Conservation (phyloP, 2,113 vertebrate genomes). For the Polypterus bichir region DNA sequence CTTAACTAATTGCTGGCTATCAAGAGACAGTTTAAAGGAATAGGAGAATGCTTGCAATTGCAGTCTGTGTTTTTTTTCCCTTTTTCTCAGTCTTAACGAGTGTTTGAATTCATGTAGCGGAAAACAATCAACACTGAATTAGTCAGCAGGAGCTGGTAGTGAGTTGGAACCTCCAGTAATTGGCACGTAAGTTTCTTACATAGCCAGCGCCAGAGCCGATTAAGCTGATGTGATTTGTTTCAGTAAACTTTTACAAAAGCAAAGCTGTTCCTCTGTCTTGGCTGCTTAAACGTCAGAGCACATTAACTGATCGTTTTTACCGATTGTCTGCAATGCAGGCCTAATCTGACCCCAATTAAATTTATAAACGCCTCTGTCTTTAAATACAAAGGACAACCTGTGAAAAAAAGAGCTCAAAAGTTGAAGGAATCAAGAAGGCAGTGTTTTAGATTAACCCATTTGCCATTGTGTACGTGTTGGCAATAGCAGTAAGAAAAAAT, state of each 20-base stretch:
- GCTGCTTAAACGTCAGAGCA: slow-evolving; percentile 36
- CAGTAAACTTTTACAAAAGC: slow-evolving; percentile 70
- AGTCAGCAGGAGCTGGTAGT: slow-evolving; percentile 82
- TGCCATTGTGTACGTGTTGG: neutral
- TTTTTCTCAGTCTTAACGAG: slow-evolving; percentile 63
- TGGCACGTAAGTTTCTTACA: slow-evolving; percentile 71
- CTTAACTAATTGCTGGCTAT: slow-evolving; percentile 95
- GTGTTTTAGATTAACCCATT: neutral
- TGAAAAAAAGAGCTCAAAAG: slow-evolving; percentile 12
- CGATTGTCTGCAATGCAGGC: slow-evolving; percentile 22
- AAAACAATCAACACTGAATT: slow-evolving; percentile 87
- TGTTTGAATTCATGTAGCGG: slow-evolving; percentile 69
- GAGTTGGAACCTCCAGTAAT: slow-evolving; percentile 85
- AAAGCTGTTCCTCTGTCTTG: slow-evolving; percentile 36
- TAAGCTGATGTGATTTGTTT: slow-evolving; percentile 76
- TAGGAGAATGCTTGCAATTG: slow-evolving; percentile 61
- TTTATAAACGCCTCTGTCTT: slow-evolving; percentile 16
- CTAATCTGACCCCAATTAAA: slow-evolving; percentile 25
- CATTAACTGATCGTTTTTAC: slow-evolving; percentile 25
- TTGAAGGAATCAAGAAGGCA: slow-evolving; percentile 11
- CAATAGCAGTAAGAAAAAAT: too few relatives aligned
- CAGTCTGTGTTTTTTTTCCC: slow-evolving; percentile 23
- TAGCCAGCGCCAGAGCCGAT: slow-evolving; percentile 68
- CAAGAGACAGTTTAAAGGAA: slow-evolving; percentile 70
- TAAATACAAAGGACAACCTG: slow-evolving; percentile 13